These are phyloP conservation scores for Gila robusta DNA, from an alignment of 2,797 vertebrate species.

Conservation along the genomic window DNA sequence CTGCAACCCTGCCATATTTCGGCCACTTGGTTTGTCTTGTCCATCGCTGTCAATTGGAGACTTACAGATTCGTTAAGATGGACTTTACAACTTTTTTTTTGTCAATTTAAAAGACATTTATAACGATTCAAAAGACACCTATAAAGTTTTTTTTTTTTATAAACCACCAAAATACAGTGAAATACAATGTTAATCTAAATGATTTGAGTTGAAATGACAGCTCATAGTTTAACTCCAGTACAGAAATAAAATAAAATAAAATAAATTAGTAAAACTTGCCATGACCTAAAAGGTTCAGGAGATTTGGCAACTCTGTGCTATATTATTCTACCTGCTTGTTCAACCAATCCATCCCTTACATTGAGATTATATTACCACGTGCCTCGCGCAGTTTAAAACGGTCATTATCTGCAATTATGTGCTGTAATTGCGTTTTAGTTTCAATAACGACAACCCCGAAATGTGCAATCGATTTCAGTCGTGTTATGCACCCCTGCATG, in stretches of 20 bases:
- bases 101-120: not conserved
- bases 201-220: not conserved
- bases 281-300: not conserved
- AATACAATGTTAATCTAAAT: not conserved
- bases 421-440: conserved; percentile 65
- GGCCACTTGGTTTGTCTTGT: conserved; percentile 44
- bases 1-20: conserved; percentile 42
- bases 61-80: not conserved
- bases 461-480: conserved; percentile 60
- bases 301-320: conserved; percentile 1
- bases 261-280: too few species aligned
- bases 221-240: not conserved
- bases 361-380: conserved; percentile 61
- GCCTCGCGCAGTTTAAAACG: conserved; percentile 58
- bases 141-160: not conserved
- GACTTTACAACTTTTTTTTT: not conserved
- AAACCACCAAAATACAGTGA: not conserved
- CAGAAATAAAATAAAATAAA: too few species aligned
- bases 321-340: conserved; percentile 36
- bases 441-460: conserved; percentile 55
- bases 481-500: conserved; percentile 45
- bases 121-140: not conserved
- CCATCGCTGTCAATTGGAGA: conserved; percentile 30
- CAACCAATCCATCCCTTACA: conserved; percentile 45
- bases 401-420: conserved; percentile 63